These are phyloP conservation scores for Microcebus ravelobensis DNA, from an alignment of 2,113 vertebrate species.

Conservation along the genomic window DNA sequence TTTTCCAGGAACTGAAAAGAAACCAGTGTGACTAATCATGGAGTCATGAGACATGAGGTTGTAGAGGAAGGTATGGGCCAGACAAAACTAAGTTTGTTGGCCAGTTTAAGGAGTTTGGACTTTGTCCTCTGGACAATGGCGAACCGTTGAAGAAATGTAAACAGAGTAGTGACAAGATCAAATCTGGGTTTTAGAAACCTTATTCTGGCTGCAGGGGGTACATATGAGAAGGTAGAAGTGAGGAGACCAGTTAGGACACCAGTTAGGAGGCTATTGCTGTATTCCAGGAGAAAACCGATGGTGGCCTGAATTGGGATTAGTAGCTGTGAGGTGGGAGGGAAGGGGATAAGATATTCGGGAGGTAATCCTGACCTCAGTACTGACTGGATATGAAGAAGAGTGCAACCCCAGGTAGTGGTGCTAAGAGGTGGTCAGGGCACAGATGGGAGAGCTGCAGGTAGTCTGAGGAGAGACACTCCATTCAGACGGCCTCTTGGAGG, in stretches of 20 bases:
- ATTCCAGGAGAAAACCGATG: not conserved
- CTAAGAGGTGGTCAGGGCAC: not conserved
- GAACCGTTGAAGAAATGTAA: slow-evolving; percentile 17
- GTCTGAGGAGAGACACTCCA: not conserved
- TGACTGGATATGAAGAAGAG: not conserved
- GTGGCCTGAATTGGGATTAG: not conserved
- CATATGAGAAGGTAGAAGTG: not conserved
- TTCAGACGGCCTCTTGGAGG: not conserved
- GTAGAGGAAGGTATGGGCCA: not conserved
- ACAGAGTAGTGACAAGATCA: not conserved
- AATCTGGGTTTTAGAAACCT: not conserved
- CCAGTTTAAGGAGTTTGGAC: not conserved
- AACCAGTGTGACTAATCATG: not conserved
- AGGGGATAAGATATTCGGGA: not conserved
- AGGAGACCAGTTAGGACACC: not conserved
- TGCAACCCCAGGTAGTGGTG: not conserved
- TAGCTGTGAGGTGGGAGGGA: not conserved
- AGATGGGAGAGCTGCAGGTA: not conserved
- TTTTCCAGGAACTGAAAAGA: slow-evolving; percentile 48
- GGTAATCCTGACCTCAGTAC: not conserved
- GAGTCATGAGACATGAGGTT: not conserved
- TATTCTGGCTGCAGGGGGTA: not conserved
- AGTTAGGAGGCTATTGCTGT: not conserved
- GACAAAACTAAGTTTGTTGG: not conserved
- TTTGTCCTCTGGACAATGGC: slow-evolving; percentile 44